A percentile compares a stretch with the other conserved stretches of the same genome.
phyloP scores from a whole-genome alignment of 37 sponge, comb jelly and placozoan genomes.

The Crambe crambe region DNA sequence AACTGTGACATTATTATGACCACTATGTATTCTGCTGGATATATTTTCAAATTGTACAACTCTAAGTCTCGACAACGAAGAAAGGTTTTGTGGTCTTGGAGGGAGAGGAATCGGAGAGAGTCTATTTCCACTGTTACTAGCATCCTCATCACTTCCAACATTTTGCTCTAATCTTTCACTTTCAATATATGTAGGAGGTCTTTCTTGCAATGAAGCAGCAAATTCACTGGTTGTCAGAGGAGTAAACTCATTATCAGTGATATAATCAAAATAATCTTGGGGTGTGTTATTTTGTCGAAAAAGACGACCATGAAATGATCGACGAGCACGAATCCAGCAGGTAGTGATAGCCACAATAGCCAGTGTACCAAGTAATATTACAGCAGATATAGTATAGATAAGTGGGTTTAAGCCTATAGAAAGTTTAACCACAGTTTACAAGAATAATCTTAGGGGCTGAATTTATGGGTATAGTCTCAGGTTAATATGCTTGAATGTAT shows the following conservation, averaged over 20 bases:
- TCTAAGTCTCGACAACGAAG: background rate
- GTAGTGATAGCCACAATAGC: conserved; percentile 73
- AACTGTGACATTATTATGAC: no score
- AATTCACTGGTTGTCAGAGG: conserved; percentile 74
- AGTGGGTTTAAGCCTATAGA: conserved; percentile 74
- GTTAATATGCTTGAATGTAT: no score
- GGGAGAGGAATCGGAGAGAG: background rate
- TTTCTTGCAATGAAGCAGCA: conserved; percentile 58
- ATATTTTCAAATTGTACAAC: no score
- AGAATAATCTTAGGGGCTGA: no score
- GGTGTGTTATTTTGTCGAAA: conserved; percentile 31
- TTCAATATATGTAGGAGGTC: conserved; percentile 78
- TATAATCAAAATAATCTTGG: conserved; percentile 73
- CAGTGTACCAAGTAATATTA: conserved; percentile 63
- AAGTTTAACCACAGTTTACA: no score
- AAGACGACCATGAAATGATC: conserved; percentile 31
- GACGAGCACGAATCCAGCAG: conserved; percentile 74
- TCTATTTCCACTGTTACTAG: background rate
- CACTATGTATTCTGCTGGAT: no score
- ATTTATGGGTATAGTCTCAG: no score
- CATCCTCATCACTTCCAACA: background rate
- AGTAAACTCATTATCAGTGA: conserved; percentile 72
- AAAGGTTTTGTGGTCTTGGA: background rate
- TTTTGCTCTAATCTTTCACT: conserved; percentile 63
- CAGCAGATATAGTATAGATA: conserved; percentile 73